Base-by-base conservation (phyloP, 2,797 vertebrate genomes). In the Cygnus olor region DNA sequence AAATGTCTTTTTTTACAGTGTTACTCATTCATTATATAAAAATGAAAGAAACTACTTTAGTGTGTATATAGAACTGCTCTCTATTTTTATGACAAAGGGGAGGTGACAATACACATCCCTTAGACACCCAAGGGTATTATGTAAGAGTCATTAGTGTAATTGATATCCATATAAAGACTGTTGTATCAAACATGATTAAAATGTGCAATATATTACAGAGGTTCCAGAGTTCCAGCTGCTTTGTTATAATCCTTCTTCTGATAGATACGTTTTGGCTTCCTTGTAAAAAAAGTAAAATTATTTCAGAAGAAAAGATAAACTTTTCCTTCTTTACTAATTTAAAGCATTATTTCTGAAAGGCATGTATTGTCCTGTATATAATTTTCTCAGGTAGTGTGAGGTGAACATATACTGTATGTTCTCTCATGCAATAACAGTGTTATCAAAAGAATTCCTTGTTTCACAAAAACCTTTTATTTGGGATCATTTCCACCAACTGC, bases 101-200 rank as follows among this genome's bases (percentile, higher is more conserved):
- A 98, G 95, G 97, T 97, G 97, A 98, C 97, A 97, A 92, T 97
- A 88, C 96, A 94, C 95, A 96, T 98, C 96, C 97, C 88, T 93
- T 97, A 97, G 97, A 98, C 97, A 97, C 95, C 96, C 65, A 90
- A 95, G 97, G 96, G 95, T 97, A 97, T 98, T 98, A 97, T 97
- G 94, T 98, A 98, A 98, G 97, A 97, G 95, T 98, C 98, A 98
- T 98, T 98, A 98, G 97, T 94, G 95, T 98, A 98, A 98, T 97
- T 98, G 98, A 98, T 98, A 98, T 96, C 96, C 95, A 96, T 96
- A 97, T 97, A 97, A 98, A 97, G 95, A 96, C 91, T 97, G 96
- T 97, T 97, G 94, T 97, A 98, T 98, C 97, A 97, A 97, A 98
- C 95, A 97, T 97, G 97, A 98, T 98, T 98, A 98, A 98, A 98